Evolutionary conservation across 2,113 vertebrate genomes (phyloP), one percentile per base, ranked within the genome.

Genomic region (Callaeas wilsoni): DNA sequence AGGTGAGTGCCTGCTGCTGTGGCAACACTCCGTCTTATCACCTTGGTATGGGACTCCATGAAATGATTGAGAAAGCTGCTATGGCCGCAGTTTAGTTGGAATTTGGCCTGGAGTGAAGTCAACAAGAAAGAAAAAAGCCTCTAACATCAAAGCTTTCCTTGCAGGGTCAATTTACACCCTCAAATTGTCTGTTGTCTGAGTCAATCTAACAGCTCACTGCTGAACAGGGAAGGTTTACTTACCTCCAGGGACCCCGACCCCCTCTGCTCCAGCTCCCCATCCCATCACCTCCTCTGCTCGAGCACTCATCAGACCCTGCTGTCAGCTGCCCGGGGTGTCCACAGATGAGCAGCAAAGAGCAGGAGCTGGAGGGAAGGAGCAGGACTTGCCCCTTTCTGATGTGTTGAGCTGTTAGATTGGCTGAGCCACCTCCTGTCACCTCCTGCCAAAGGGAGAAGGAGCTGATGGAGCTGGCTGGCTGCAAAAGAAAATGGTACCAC

Each of bases 61-160:
- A 91, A 94, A 71, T 42, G 60, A 81, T 41, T 91, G 52, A 94
- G 85, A 96, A 97, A 96, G 77, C 64, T 64, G 73, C 81, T 79
- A 39, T 39, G 81, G 52, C 29, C 81, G 84, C 42, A 41, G 91
- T 87, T 87, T 18, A 69, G 59, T 10, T 94, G 94, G 90, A 95
- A 96, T 95, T 95, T 95, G 90, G 90, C 91, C 90, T 27, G 59
- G 42, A 93, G 76, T 89, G 53, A 93, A 94, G 80, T 86, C 62
- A 88, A 82, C 60, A 89, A 74, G 76, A 92, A 78, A 81, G 42
- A 91, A 93, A 89, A 93, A 91, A 77, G 6, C 20, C 9, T 49
- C 35, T 69, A 83, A 95, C 90, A 95, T 95, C 94, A 96, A 96
- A 96, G 89, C 89, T 94, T 93, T 91, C 35, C 64, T 95, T 81